Evolutionary conservation across 2,888 invertebrate genomes (phyloP), one percentile per base, ranked within the genome.

Genomic region (Pedicia rivosa): DNA sequence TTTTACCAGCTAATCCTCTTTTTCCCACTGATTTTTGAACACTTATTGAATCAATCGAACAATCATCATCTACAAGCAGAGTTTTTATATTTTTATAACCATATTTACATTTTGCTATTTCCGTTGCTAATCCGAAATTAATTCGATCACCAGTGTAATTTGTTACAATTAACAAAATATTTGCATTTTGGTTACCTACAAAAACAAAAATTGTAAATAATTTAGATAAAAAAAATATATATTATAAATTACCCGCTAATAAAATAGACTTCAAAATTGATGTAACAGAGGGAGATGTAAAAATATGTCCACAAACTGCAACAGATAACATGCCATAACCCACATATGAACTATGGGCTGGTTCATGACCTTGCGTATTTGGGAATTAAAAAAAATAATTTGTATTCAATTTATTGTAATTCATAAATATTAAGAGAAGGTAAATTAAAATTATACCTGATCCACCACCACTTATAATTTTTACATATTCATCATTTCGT

Each of bases 251-350:
- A 10, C 34, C 38, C 5, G 17, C 15, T 6, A 16, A 9, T 1
- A 38, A 12, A 3, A 38, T 34, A 17, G 34, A 19, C 14, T 28
- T 24, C 22, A 38, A 57, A 10, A 84, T 73, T 43, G 72, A 65
- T 2, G 66, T 64, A 0, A 80, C 68, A 0, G 83, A 78, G 0
- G 86, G 86, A 1, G 83, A 78, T 0, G 84, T 72, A 54, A 81
- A 86, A 28, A 86, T 68, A 0, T 74, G 69, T 0, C 86, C 86
- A 10, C 74, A 70, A 2, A 87, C 72, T 1, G 78, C 73, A 1
- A 78, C 84, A 13, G 78, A 78, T 43, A 90, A 56, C 76, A 87
- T 77, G 2, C 88, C 87, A 27, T 62, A 51, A 0, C 88, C 90
- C 20, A 90, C 78, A 49, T 74, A 79, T 36, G 82, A 80, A 77